Conservation (phyloP, 2,797 vertebrate genomes). For the Aulostomus chinensis region DNA sequence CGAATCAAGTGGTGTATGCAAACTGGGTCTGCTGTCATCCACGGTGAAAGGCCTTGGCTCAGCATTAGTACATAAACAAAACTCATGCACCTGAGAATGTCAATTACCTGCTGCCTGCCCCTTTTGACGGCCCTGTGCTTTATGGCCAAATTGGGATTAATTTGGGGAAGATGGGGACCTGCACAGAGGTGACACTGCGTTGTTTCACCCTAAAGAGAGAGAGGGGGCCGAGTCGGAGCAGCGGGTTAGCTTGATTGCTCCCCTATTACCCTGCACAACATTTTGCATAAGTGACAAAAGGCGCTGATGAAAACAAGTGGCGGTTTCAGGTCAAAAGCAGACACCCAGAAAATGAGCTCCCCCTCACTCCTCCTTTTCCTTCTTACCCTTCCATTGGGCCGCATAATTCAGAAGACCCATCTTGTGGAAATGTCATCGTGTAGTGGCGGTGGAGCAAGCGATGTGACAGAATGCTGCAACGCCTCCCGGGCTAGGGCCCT, state of each 20-base stretch:
- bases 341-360: constrained; percentile 78
- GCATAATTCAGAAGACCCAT: constrained; percentile 78
- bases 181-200: constrained; percentile 70
- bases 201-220: constrained; percentile 57
- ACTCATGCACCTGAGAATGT: constrained; percentile 76
- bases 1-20: constrained; percentile 67
- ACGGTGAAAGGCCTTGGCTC: constrained; percentile 62
- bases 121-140: constrained; percentile 51
- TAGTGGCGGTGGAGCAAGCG: constrained; percentile 68
- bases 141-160: constrained; percentile 80
- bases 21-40: constrained; percentile 63
- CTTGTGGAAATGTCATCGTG: constrained; percentile 80
- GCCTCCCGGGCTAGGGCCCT: constrained; percentile 59
- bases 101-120: constrained; percentile 68
- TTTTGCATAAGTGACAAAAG: constrained; percentile 78
- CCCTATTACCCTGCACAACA: constrained; percentile 61
- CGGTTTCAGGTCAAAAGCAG: constrained; percentile 76
- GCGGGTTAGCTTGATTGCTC: constrained; percentile 68
- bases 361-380: constrained; percentile 40
- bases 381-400: constrained; percentile 70
- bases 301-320: constrained; percentile 80
- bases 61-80: constrained; percentile 73
- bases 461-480: constrained; percentile 74
- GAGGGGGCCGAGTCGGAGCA: constrained; percentile 53
- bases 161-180: constrained; percentile 65